phyloP scores from a whole-genome alignment of 2,797 vertebrate species.

The Balearica regulorum region DNA sequence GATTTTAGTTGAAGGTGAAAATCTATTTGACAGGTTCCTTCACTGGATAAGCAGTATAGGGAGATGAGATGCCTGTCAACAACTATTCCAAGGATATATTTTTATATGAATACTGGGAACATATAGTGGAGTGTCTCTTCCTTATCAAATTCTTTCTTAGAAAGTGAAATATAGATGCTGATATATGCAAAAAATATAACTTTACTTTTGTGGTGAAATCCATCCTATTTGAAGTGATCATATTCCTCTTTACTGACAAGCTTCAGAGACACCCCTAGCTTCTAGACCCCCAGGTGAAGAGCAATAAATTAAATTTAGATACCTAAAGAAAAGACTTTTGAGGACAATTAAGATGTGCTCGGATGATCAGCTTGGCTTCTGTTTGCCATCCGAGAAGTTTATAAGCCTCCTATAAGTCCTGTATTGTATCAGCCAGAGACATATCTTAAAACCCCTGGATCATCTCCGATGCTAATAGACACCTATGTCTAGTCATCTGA shows the following conservation, averaged over 20 bases:
- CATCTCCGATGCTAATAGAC: neutral
- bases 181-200: neutral
- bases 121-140: neutral
- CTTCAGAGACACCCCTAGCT: neutral
- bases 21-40: neutral
- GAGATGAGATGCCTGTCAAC: neutral
- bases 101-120: neutral
- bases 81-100: neutral
- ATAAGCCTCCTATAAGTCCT: neutral
- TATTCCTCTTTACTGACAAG: neutral
- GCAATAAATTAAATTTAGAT: neutral
- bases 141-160: neutral
- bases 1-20: neutral
- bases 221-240: neutral
- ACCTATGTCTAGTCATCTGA: neutral
- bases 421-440: neutral
- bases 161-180: neutral
- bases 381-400: neutral
- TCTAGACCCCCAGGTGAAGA: neutral
- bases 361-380: neutral
- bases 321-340: neutral
- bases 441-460: neutral
- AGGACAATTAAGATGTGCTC: neutral
- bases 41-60: neutral
- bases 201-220: neutral